phyloP scores from a whole-genome alignment of 2,113 vertebrate genomes.

The Siniperca chuatsi region DNA sequence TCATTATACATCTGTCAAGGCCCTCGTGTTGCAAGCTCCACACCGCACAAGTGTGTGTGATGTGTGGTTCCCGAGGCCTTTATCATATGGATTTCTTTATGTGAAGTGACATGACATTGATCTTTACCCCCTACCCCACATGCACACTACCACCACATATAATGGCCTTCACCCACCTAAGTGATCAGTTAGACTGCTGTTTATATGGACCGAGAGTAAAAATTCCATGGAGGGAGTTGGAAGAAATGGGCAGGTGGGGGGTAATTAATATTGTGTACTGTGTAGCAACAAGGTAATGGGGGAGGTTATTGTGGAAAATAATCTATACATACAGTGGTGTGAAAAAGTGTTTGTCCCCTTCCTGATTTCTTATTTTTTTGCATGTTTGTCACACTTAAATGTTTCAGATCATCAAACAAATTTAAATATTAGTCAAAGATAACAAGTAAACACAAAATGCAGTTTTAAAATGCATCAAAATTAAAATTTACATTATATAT shows the following conservation, averaged over 20 bases:
- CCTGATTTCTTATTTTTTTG: no score
- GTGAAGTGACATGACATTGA: constrained; percentile 61
- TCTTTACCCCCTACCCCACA: constrained; percentile 31
- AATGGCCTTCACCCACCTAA: constrained; percentile 23
- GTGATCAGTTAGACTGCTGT: constrained; percentile 41
- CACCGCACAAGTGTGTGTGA: constrained; percentile 2
- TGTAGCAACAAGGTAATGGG: constrained; percentile 28
- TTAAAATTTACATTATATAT: no score
- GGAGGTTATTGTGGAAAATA: not conserved
- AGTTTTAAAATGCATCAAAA: no score
- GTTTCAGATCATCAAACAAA: no score
- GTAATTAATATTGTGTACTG: constrained; percentile 62
- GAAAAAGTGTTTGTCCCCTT: no score
- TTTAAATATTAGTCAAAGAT: no score
- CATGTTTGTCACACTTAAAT: no score
- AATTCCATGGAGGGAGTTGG: constrained; percentile 7
- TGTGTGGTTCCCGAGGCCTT: constrained; percentile 14
- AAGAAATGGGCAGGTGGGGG: constrained; percentile 26
- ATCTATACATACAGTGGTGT: no score
- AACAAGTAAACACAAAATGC: no score
- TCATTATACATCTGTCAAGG: constrained; percentile 44
- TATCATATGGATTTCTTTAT: constrained; percentile 63
- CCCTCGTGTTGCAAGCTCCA: not conserved
- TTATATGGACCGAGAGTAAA: constrained; percentile 32
- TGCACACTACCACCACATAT: constrained; percentile 34